These are phyloP conservation scores for Epinotia demarniana DNA, from an alignment of 2,888 invertebrate genomes.

Conservation along the genomic window DNA sequence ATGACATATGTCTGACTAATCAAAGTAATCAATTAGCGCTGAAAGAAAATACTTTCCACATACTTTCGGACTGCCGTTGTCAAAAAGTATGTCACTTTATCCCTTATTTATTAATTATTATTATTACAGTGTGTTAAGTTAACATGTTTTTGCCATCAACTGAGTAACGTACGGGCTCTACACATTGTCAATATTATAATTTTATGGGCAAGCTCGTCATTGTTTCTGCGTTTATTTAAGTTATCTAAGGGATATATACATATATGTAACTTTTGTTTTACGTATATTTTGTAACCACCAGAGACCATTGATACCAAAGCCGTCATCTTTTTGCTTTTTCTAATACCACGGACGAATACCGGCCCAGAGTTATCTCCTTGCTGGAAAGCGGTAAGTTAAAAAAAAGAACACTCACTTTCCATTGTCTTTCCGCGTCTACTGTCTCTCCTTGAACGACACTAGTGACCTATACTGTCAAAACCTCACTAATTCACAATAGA, in stretches of 20 bases:
- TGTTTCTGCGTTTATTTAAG: no score
- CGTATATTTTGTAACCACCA: no score
- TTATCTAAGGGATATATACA: no score
- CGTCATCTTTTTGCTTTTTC: no score
- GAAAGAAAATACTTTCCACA: not conserved
- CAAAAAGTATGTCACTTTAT: not conserved
- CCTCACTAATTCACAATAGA: not conserved
- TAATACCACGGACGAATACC: no score
- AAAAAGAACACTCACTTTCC: not conserved
- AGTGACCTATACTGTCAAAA: conserved; percentile 4
- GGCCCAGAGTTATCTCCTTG: no score
- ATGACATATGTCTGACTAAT: conserved; percentile 16
- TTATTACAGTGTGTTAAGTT: not conserved
- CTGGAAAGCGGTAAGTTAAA: not conserved
- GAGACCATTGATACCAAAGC: no score
- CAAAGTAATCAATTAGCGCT: not conserved
- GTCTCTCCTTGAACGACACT: not conserved
- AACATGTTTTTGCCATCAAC: not conserved
- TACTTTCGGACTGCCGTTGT: not conserved
- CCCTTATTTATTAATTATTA: no score
- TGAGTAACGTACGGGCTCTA: not conserved
- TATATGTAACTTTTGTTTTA: no score
- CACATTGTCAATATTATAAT: no score
- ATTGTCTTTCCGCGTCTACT: not conserved
- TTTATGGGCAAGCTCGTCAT: no score